Base-by-base conservation (phyloP, 2,888 invertebrate species). In the Helicoverpa assulta region DNA sequence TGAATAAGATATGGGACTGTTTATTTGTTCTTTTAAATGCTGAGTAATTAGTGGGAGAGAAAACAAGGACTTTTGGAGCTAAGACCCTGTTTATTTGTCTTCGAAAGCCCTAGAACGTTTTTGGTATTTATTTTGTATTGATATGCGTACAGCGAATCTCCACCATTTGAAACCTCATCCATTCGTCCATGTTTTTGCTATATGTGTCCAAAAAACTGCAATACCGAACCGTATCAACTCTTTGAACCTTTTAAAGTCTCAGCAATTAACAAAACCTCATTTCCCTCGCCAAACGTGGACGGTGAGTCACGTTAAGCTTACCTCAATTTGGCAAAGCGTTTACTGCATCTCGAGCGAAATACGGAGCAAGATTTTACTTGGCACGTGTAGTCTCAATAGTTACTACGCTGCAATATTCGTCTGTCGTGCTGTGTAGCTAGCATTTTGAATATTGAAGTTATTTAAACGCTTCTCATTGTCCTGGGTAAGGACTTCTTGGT, bases 311-410 rank as follows among this genome's bases (percentile, higher is more conserved):
- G 54, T 33, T 2, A 19, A 61, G 6, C 50, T 37, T 43, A 53
- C 7, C 18, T 54, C 52, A 21, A 76, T 70, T 76, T 65, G 72
- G 75, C 61, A 59, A 70, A 54, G 43, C 47, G 21, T n/a, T 29
- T 63, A 26, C 59, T 60, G 37, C 29, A 51, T 59, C 26, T 53
- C 18, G 16, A 12, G 16, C 37, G 21, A 40, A 53, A 59, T 19
- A 43, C 43, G 5, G 29, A 33, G 56, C 47, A 40, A 61, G 58
- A 33, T 66, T 59, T 62, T 51, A 59, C 62, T 77, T 77, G 71
- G 75, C 75, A 71, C 54, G 72, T 37, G 33, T 47, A 47, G 16
- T n/a, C n/a, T 47, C 6, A 47, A 1, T 47, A 55, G 19, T n/a
- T 74, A 47, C n/a, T 40, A 10, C 29, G 29, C 26, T 47, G 47